Evolutionary conservation across 2,113 vertebrate genomes (phyloP).

Genomic region (Scolopax mira): DNA sequence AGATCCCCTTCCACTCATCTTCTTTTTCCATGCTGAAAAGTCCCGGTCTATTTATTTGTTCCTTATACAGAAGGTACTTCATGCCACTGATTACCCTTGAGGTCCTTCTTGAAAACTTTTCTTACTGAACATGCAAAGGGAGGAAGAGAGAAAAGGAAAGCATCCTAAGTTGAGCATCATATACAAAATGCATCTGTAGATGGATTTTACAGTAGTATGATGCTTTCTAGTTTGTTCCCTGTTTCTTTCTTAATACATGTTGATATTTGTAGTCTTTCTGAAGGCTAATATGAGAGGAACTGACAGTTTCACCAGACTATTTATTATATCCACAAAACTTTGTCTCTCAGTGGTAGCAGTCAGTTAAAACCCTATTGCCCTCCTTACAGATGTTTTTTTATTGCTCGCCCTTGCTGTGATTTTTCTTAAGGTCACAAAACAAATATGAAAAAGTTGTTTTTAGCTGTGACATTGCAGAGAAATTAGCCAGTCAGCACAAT

Average conservation of each 20-base stretch:
- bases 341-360: not conserved
- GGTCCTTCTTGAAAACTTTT: not conserved
- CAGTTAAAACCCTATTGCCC: not conserved
- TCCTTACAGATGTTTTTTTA: not conserved
- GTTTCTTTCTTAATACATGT: not conserved
- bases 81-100: not conserved
- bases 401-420: not conserved
- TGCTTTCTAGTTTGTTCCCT: not conserved
- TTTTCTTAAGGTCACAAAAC: not conserved
- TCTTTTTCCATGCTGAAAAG: not conserved
- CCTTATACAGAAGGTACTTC: not conserved
- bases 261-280: not conserved
- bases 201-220: not conserved
- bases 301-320: not conserved
- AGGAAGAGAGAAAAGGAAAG: not conserved
- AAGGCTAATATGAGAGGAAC: not conserved
- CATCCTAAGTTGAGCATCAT: not conserved
- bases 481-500: not conserved
- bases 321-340: not conserved
- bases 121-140: not conserved
- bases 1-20: not conserved
- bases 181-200: not conserved
- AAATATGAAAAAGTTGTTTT: not conserved
- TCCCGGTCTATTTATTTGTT: not conserved
- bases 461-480: not conserved